Percentiles rank a stretch among this genome's conserved stretches.
These are phyloP conservation scores for Furcifer pardalis DNA, from an alignment of 2,797 vertebrate species.

Conservation along the genomic window DNA sequence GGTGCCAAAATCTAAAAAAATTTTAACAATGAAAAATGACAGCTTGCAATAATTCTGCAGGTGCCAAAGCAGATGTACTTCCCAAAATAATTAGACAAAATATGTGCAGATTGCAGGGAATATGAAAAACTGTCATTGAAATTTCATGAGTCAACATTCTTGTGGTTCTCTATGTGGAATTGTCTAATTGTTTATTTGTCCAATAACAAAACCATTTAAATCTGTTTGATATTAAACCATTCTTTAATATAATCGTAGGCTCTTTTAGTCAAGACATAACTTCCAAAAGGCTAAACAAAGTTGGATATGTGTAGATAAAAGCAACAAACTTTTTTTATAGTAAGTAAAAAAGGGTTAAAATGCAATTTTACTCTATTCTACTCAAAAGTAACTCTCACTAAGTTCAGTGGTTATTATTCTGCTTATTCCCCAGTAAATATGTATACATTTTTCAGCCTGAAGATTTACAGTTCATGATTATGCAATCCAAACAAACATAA, in stretches of 20 bases:
- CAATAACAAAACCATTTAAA: neutral
- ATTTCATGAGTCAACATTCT: constrained; percentile 65
- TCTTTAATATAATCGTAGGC: neutral
- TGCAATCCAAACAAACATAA: too few species aligned
- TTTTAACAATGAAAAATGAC: constrained; percentile 81
- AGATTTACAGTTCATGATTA: neutral
- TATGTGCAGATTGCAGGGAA: constrained; percentile 76
- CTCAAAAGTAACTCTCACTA: neutral
- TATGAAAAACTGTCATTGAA: constrained; percentile 70
- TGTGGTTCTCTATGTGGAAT: constrained; percentile 31
- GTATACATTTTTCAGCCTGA: neutral
- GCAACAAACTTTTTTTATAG: neutral
- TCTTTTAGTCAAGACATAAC: constrained; percentile 7
- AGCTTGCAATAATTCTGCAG: constrained; percentile 86
- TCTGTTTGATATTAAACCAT: constrained; percentile 42
- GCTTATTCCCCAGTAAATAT: neutral
- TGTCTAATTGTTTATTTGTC: constrained; percentile 37
- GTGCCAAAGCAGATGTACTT: constrained; percentile 85
- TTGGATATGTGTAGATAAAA: neutral
- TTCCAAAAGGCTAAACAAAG: neutral
- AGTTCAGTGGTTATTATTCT: neutral
- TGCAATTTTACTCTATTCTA: neutral
- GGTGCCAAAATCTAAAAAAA: constrained; percentile 87
- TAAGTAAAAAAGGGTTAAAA: neutral
- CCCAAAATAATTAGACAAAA: constrained; percentile 80